Percentiles rank a stretch among this genome's conserved stretches.
These are phyloP conservation scores for Ceratothoa steindachneri DNA, from an alignment of 2,888 invertebrate genomes.

Conservation along the genomic window DNA sequence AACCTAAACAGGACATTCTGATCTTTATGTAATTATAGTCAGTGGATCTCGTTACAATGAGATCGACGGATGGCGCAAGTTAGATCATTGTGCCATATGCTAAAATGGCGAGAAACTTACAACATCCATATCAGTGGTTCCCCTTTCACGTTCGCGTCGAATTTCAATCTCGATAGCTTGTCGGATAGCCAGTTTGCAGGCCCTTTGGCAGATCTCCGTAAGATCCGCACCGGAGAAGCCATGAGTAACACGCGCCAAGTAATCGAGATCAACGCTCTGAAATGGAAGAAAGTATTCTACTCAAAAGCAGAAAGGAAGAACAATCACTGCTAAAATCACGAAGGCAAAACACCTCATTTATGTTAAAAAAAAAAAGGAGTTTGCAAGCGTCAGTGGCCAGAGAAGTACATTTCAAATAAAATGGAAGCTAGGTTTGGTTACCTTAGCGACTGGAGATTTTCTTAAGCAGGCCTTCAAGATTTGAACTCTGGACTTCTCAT, in stretches of 20 bases:
- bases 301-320: no score
- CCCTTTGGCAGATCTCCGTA: conserved; percentile 98
- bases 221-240: conserved; percentile 98
- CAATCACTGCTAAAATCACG: no score
- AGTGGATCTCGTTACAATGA: no score
- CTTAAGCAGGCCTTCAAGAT: conserved; percentile 93
- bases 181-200: conserved; percentile 97
- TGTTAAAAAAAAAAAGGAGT: no score
- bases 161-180: conserved; percentile 97
- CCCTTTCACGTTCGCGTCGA: conserved; percentile 77
- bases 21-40: no score
- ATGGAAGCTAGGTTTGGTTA: conserved; percentile 51
- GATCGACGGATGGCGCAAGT: no score
- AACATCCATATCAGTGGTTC: conserved; percentile 67
- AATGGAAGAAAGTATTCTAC: not conserved
- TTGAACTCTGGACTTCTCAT: conserved; percentile 93
- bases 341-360: no score
- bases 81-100: no score
- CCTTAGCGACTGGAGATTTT: conserved; percentile 89
- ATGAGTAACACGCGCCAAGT: conserved; percentile 66
- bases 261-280: conserved; percentile 79
- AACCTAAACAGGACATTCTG: no score
- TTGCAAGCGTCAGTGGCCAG: no score
- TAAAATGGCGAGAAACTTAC: no score
- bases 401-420: no score